Evolutionary conservation across 2,888 invertebrate genomes (phyloP).

Genomic region (Chloroclysta siterata): DNA sequence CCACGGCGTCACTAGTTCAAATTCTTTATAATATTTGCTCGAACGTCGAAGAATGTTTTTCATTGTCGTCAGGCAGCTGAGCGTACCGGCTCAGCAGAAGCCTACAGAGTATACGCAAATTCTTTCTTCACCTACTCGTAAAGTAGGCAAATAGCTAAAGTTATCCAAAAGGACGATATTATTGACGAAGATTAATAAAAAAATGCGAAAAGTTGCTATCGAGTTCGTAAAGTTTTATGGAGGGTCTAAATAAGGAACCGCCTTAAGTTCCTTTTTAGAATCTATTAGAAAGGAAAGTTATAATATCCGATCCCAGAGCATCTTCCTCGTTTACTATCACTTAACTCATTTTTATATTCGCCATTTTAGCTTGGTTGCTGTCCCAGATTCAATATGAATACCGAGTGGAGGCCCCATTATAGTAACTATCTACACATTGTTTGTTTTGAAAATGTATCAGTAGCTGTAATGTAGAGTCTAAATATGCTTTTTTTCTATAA

Average conservation of each 20-base stretch:
- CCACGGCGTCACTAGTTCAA: constrained; percentile 2
- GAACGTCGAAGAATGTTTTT: constrained; percentile 8
- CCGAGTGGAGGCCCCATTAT: constrained; percentile 65
- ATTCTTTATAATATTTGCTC: constrained; percentile 12
- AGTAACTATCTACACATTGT: constrained; percentile 62
- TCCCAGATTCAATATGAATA: constrained; percentile 75
- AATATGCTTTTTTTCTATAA: neutral
- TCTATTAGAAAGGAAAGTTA: constrained; percentile 70
- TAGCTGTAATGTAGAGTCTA: neutral
- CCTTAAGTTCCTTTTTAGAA: constrained; percentile 61
- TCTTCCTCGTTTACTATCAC: constrained; percentile 74
- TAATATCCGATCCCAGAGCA: constrained; percentile 61
- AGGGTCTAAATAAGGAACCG: constrained; percentile 51
- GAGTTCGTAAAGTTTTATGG: constrained; percentile 53
- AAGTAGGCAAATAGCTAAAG: constrained; percentile 22
- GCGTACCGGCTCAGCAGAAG: neutral
- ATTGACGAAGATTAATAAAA: constrained; percentile 37
- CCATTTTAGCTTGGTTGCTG: constrained; percentile 72
- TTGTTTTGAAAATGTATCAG: constrained; percentile 60
- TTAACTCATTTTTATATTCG: constrained; percentile 79
- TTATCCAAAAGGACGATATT: constrained; percentile 25
- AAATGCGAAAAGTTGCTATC: constrained; percentile 40
- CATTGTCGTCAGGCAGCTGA: neutral
- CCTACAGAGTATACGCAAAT: constrained; percentile 14
- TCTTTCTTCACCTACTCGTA: constrained; percentile 6